Evolutionary conservation across 2,888 invertebrate genomes (phyloP).

Genomic region (Drosophila parthenogenetica): DNA sequence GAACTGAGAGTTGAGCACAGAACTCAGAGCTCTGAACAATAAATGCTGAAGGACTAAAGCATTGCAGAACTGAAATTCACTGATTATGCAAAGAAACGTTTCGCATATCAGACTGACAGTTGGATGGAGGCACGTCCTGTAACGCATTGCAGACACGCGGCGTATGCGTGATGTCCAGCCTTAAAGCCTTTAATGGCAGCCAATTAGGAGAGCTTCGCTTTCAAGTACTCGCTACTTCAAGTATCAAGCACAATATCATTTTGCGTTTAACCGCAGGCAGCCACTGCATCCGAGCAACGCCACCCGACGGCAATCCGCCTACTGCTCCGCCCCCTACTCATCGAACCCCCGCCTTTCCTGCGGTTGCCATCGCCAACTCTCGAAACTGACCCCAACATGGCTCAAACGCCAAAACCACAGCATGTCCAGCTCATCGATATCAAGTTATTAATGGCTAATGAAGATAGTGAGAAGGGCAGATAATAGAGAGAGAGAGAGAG

Average conservation of each 20-base stretch:
- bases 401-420: slow-evolving; percentile 19
- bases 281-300: slow-evolving; percentile 51
- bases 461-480: slow-evolving; percentile 38
- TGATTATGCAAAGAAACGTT: slow-evolving; percentile 78
- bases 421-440: slow-evolving; percentile 67
- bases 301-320: too few species aligned
- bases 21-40: neutral
- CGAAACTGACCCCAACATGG: slow-evolving; percentile 23
- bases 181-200: slow-evolving; percentile 67
- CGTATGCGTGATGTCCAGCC: slow-evolving; percentile 61
- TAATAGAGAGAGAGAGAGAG: slow-evolving; percentile 7
- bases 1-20: slow-evolving; percentile 6
- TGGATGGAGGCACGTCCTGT: slow-evolving; percentile 27
- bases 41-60: slow-evolving; percentile 20
- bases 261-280: slow-evolving; percentile 67
- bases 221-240: slow-evolving; percentile 19
- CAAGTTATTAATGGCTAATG: slow-evolving; percentile 80
- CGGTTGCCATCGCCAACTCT: slow-evolving; percentile 43
- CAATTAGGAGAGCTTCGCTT: slow-evolving; percentile 62
- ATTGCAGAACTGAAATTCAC: slow-evolving; percentile 42
- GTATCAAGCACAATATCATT: slow-evolving; percentile 66
- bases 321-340: neutral
- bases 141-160: slow-evolving; percentile 49
- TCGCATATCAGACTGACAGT: slow-evolving; percentile 49
- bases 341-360: slow-evolving; percentile 18